These are phyloP conservation scores for Heliconius cydno DNA, from an alignment of 2,888 invertebrate genomes.

Conservation along the genomic window DNA sequence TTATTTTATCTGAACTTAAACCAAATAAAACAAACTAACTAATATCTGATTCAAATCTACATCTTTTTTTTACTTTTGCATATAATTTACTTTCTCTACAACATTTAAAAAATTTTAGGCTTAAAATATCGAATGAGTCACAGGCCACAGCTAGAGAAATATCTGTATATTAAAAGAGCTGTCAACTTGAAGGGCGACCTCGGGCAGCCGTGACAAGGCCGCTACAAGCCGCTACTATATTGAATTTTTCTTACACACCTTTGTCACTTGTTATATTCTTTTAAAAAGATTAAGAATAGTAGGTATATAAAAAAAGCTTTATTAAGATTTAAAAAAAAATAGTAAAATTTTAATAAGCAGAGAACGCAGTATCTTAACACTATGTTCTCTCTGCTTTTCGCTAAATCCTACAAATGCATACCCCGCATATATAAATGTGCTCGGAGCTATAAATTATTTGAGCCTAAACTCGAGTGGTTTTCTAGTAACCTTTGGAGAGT, in stretches of 20 bases:
- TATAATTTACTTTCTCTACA: not conserved
- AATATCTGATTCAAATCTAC: not conserved
- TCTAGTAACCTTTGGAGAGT: too few relatives aligned
- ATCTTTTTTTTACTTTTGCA: not conserved
- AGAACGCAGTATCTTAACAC: too few relatives aligned
- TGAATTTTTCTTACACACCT: slow-evolving; percentile 33
- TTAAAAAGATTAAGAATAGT: not conserved
- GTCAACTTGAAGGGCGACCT: slow-evolving; percentile 45
- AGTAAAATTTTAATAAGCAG: too few relatives aligned
- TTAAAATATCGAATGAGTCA: slow-evolving; percentile 32
- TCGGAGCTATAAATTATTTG: too few relatives aligned
- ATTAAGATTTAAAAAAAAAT: too few relatives aligned
- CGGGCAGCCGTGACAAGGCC: slow-evolving; percentile 50
- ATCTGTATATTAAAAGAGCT: slow-evolving; percentile 42
- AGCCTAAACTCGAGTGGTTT: too few relatives aligned
- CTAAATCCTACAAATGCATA: too few relatives aligned
- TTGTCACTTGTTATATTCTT: not conserved
- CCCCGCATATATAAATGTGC: too few relatives aligned
- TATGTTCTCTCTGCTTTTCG: too few relatives aligned
- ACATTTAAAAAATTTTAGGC: not conserved
- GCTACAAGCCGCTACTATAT: slow-evolving; percentile 46
- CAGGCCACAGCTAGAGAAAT: slow-evolving; percentile 33
- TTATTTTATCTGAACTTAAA: too few relatives aligned
- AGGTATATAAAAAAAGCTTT: too few relatives aligned
- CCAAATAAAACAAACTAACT: too few relatives aligned